These are phyloP conservation scores for Abramis brama DNA, from an alignment of 2,113 vertebrate genomes.

Conservation along the genomic window DNA sequence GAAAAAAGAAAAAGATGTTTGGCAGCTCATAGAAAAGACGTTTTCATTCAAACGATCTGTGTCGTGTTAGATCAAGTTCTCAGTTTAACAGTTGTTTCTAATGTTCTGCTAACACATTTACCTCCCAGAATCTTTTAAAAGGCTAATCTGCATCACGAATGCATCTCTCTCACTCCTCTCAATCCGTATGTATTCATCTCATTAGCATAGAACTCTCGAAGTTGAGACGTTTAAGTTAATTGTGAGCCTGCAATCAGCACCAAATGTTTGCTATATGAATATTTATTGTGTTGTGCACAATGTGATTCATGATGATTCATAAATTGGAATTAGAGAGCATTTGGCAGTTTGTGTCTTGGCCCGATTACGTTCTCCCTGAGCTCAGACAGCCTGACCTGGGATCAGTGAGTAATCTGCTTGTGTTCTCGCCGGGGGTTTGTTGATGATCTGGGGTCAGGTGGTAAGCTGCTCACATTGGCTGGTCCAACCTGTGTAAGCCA, in stretches of 20 bases:
- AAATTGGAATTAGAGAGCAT: neutral
- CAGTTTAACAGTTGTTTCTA: neutral
- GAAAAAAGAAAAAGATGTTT: too few relatives aligned
- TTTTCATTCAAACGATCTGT: neutral
- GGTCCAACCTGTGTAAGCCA: neutral
- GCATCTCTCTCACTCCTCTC: neutral
- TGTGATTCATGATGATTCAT: neutral
- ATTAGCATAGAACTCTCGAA: neutral
- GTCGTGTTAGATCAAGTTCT: neutral
- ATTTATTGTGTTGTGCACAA: neutral
- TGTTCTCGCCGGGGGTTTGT: slow-evolving; percentile 27
- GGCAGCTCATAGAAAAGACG: neutral
- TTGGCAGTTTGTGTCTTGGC: neutral
- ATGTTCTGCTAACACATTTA: neutral
- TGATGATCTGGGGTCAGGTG: slow-evolving; percentile 40
- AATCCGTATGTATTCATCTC: neutral
- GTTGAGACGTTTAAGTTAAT: neutral
- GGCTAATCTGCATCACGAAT: slow-evolving; percentile 1
- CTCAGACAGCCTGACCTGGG: slow-evolving; percentile 33
- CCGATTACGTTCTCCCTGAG: neutral
- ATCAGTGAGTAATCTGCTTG: slow-evolving; percentile 46
- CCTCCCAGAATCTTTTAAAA: neutral
- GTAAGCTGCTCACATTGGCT: neutral
- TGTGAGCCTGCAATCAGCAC: neutral
- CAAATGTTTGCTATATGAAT: slow-evolving; percentile 17